Evolutionary conservation across 2,888 invertebrate genomes (phyloP).

Genomic region (Tolmerus cingulatus): DNA sequence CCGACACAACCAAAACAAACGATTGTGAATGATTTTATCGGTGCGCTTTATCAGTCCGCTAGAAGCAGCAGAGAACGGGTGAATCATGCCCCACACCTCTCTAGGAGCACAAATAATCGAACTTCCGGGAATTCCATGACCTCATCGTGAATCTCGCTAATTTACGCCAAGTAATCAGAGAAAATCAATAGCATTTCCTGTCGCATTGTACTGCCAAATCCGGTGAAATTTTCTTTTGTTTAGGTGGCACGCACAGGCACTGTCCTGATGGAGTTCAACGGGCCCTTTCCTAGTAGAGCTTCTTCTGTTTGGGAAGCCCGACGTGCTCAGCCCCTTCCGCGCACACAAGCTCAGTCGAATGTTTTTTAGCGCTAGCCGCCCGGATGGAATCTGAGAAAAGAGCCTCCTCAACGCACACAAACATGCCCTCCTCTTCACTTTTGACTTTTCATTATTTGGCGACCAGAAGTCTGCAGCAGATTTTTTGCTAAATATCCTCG

Average conservation of each 20-base stretch:
- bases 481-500: constrained; percentile 22
- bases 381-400: neutral
- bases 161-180: constrained; percentile 20
- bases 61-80: neutral
- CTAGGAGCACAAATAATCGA: constrained; percentile 4
- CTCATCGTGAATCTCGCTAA: constrained; percentile 7
- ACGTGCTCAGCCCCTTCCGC: neutral
- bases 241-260: neutral
- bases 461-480: constrained; percentile 27
- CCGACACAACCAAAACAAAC: neutral
- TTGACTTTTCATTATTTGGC: constrained; percentile 39
- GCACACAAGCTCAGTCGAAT: neutral
- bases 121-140: constrained; percentile 43
- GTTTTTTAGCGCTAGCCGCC: neutral
- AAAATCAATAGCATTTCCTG: constrained; percentile 22
- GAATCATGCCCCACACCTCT: constrained; percentile 17
- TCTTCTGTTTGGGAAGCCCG: neutral
- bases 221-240: neutral
- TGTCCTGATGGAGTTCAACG: neutral
- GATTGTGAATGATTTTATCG: constrained; percentile 19
- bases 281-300: neutral
- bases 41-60: neutral
- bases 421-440: neutral
- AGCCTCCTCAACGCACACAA: neutral
- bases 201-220: neutral